Conservation (phyloP, 2,113 vertebrate genomes). For the Tychaedon coryphoeus region DNA sequence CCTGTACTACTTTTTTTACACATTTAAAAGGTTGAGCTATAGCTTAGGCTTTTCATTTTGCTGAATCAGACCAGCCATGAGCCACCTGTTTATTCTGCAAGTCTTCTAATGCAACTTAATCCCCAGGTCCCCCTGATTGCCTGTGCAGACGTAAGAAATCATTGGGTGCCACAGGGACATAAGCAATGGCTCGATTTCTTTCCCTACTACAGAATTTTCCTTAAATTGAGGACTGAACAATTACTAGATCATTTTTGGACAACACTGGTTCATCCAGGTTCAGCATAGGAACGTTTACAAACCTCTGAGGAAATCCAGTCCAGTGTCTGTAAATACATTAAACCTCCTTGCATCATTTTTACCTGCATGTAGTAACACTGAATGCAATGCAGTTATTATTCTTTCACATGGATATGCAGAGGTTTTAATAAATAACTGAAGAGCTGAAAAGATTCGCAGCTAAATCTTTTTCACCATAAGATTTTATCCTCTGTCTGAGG, state of each 20-base stretch:
- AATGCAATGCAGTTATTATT: not conserved
- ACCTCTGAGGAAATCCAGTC: not conserved
- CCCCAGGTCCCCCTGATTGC: not conserved
- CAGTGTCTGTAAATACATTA: not conserved
- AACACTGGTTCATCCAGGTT: not conserved
- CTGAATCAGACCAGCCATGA: not conserved
- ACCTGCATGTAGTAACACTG: not conserved
- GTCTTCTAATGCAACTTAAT: not conserved
- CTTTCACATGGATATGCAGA: not conserved
- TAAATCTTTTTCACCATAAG: not conserved
- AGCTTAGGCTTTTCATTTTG: not conserved
- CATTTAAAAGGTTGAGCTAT: not conserved
- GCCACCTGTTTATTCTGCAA: not conserved
- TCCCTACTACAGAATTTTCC: not conserved
- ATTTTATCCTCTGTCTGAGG: not conserved
- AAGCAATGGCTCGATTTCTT: not conserved
- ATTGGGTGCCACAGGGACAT: not conserved
- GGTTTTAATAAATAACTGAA: not conserved
- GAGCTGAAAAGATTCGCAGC: not conserved
- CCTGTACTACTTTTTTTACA: rapidly evolving
- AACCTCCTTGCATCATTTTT: not conserved
- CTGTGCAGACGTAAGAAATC: not conserved
- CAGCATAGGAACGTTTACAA: not conserved
- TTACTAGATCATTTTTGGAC: not conserved
- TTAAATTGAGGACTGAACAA: not conserved